Conservation (phyloP, 2,113 vertebrate species). For the Hypomesus transpacificus region DNA sequence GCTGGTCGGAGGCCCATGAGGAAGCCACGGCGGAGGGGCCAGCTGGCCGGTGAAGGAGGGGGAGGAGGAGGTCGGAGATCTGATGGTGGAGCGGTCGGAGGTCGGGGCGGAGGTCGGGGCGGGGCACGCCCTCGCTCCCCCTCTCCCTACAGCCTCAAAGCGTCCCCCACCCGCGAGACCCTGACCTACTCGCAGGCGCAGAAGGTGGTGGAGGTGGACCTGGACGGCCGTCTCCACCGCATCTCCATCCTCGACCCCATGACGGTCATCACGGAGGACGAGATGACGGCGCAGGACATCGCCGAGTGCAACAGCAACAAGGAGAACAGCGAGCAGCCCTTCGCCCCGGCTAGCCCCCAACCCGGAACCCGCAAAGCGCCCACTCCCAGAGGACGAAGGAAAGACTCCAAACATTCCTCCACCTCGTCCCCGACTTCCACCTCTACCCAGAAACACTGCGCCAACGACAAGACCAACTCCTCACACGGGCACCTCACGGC, state of each 20-base stretch:
- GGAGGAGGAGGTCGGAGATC: slow-evolving; percentile 61
- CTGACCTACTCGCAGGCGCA: slow-evolving; percentile 92
- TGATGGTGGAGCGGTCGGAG: slow-evolving; percentile 57
- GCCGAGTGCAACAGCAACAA: slow-evolving; percentile 98
- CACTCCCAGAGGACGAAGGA: slow-evolving; percentile 80
- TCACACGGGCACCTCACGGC: slow-evolving; percentile 58
- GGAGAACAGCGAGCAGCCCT: slow-evolving; percentile 91
- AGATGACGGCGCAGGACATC: slow-evolving; percentile 94
- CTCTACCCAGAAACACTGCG: slow-evolving; percentile 60
- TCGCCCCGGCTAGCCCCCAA: slow-evolving; percentile 73
- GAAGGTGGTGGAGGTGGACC: slow-evolving; percentile 94
- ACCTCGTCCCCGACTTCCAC: slow-evolving; percentile 45
- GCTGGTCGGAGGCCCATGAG: slow-evolving; percentile 79
- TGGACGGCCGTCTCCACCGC: slow-evolving; percentile 92
- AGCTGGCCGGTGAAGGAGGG: slow-evolving; percentile 59
- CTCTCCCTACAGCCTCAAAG: slow-evolving; percentile 89
- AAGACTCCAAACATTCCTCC: slow-evolving; percentile 70
- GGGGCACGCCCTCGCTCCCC: slow-evolving; percentile 75
- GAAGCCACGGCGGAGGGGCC: slow-evolving; percentile 87
- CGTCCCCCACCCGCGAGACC: slow-evolving; percentile 86
- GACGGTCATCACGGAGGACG: slow-evolving; percentile 93
- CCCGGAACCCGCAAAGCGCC: slow-evolving; percentile 75
- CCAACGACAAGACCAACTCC: slow-evolving; percentile 50
- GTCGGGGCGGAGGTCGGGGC: slow-evolving; percentile 70
- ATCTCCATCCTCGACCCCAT: slow-evolving; percentile 94